Evolutionary conservation across 1,140 invertebrate genomes (phyloP).

Genomic region (Drosophila sproati): DNA sequence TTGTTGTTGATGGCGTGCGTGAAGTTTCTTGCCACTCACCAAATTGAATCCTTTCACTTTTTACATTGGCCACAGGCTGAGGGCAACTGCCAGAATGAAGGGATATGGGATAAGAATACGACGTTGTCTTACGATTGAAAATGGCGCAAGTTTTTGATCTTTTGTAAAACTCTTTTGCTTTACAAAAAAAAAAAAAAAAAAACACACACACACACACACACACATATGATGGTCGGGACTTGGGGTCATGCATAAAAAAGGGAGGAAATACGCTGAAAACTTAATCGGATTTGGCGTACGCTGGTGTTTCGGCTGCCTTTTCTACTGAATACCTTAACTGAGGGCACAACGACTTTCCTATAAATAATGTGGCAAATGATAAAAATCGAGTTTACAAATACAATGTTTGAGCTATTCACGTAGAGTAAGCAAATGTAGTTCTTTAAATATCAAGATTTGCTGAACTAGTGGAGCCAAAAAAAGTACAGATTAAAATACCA

Average conservation of each 20-base stretch:
- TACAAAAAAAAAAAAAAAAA: neutral
- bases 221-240: conserved; percentile 11
- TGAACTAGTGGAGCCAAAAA: no score
- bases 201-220: conserved; percentile 17
- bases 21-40: conserved; percentile 39
- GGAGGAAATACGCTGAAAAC: conserved; percentile 57
- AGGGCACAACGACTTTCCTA: neutral
- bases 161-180: conserved; percentile 58
- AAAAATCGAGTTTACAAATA: no score
- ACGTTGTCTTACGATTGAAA: conserved; percentile 60
- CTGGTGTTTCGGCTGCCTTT: conserved; percentile 28
- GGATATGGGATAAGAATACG: neutral
- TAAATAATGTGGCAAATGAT: no score
- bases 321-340: neutral
- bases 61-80: conserved; percentile 2
- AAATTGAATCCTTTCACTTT: conserved; percentile 77
- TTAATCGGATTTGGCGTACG: conserved; percentile 79
- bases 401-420: no score
- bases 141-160: conserved; percentile 64
- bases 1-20: conserved; percentile 47
- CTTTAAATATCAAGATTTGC: no score
- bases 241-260: conserved; percentile 10
- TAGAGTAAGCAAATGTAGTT: no score
- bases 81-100: conserved; percentile 3
- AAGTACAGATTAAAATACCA: no score